Percentiles rank a stretch among this genome's conserved stretches.
These are phyloP conservation scores for Pyxicephalus adspersus DNA, from an alignment of 2,113 vertebrate species.

Conservation along the genomic window DNA sequence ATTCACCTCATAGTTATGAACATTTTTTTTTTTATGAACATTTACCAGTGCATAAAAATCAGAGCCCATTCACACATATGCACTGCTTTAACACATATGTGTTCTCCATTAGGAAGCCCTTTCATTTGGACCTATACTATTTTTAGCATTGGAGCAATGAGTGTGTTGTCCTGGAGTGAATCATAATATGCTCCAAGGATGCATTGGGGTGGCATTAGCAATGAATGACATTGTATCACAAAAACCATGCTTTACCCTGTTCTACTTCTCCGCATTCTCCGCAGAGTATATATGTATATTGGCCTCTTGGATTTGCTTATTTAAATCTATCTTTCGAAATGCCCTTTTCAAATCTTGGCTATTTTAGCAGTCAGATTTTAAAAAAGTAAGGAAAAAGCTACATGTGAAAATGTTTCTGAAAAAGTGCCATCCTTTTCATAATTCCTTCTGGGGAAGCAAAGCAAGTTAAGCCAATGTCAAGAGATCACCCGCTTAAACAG, in stretches of 20 bases:
- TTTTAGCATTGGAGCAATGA: too few species aligned
- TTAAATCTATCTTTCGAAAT: not conserved
- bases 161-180: too few species aligned
- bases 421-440: not conserved
- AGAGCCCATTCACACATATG: too few species aligned
- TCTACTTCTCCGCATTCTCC: too few species aligned
- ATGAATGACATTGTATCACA: too few species aligned
- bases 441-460: not conserved
- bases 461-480: not conserved
- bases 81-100: too few species aligned
- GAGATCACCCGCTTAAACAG: not conserved
- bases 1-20: conserved; percentile 9
- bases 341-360: not conserved
- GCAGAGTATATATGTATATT: too few species aligned
- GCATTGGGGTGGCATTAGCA: too few species aligned
- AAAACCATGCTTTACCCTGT: too few species aligned
- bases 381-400: not conserved
- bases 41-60: not conserved
- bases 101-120: too few species aligned
- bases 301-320: not conserved
- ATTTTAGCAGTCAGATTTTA: not conserved
- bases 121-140: too few species aligned
- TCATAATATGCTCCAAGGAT: too few species aligned
- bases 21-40: conserved; percentile 19
- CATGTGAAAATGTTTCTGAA: not conserved